Evolutionary conservation across 1,140 invertebrate genomes (phyloP), one percentile per base, ranked within the genome.

Genomic region (Drosophila bipectinata): DNA sequence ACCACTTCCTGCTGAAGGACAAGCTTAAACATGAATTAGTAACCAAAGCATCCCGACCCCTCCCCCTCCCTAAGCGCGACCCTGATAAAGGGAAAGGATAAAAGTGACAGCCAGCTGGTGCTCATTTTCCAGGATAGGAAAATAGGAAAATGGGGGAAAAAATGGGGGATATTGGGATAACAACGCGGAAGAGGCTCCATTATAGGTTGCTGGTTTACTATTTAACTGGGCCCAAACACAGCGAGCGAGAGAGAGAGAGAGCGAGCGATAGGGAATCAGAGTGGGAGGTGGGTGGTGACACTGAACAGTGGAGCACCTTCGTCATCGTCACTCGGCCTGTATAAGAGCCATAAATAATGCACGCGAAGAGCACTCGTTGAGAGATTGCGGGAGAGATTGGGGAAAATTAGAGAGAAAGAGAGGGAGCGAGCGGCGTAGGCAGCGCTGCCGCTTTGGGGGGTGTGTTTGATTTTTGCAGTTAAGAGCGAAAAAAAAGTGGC

Each of bases 391-490:
- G 53, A 48, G 63, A 56, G 62, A 56, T 55, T 56, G 15, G 44
- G 15, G 44, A 6, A 9, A 18, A 21, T 18, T 12, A 34, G 18
- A 14, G 15, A 8, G 5, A 34, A n/a, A 34, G 44, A 63, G 61
- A 64, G n/a, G n/a, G 53, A 32, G 39, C 15, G n/a, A 1, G 12
- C 3, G 39, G 4, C 7, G 7, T 37, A 14, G 5, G n/a, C 12
- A 5, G 39, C 39, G n/a, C 15, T 44, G 14, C 6, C 45, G 60
- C 54, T 59, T 59, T 52, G 66, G 59, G 62, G 54, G 77, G 58
- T 80, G 67, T 72, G 72, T 77, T 78, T 82, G 82, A 81, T 81
- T 85, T 85, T 76, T 79, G 82, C 82, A 82, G 77, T 87, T 82
- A 78, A 87, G 82, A 85, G 82, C 82, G 54, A 30, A 67, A 47